These are phyloP conservation scores for Acropternis orthonyx DNA, from an alignment of 2,797 vertebrate genomes.

Conservation along the genomic window DNA sequence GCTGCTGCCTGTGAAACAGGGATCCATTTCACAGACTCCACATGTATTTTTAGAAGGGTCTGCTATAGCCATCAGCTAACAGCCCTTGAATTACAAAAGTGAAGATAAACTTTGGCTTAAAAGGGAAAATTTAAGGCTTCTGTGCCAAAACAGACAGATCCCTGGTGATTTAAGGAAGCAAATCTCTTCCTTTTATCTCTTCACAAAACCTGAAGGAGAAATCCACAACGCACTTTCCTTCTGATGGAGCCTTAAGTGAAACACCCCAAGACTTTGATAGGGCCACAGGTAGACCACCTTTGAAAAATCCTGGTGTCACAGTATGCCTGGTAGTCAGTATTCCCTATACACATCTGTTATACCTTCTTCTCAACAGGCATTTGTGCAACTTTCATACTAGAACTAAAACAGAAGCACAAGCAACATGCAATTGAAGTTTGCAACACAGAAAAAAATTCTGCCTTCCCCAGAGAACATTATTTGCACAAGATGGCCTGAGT, in stretches of 20 bases:
- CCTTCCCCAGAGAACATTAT: neutral
- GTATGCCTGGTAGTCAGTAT: neutral
- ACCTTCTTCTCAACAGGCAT: neutral
- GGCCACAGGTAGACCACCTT: neutral
- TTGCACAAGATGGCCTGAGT: neutral
- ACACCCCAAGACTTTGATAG: neutral
- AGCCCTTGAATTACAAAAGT: neutral
- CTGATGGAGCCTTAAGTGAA: neutral
- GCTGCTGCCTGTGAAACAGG: neutral
- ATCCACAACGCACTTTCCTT: neutral
- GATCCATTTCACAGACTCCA: conserved; percentile 39
- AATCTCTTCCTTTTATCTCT: neutral
- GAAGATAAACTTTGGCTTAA: conserved; percentile 33
- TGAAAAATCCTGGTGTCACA: neutral
- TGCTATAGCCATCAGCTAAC: neutral
- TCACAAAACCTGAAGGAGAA: neutral
- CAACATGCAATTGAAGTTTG: neutral
- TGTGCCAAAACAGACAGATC: neutral
- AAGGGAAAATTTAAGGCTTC: neutral
- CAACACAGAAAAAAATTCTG: neutral
- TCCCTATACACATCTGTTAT: neutral
- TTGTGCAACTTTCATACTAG: neutral
- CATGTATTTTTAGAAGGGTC: conserved; percentile 44
- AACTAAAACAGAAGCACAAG: neutral
- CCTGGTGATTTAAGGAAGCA: neutral